Conservation (phyloP, 1,140 invertebrate species). For the Penaeus indicus region DNA sequence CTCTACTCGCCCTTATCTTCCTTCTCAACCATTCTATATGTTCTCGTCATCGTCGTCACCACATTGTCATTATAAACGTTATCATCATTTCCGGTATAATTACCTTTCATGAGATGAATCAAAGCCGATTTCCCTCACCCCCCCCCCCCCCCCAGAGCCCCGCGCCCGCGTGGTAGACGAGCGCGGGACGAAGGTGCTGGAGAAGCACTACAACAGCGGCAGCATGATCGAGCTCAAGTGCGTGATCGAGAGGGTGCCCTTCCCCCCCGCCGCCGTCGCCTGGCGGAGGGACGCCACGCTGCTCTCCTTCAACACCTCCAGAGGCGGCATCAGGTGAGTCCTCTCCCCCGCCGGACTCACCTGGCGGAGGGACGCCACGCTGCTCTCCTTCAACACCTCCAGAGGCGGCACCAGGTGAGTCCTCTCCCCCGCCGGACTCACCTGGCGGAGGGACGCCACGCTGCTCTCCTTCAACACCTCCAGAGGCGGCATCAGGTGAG, state of each 20-base stretch:
- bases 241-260: slow-evolving; percentile 34
- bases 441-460: background rate
- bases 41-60: too few relatives aligned
- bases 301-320: slow-evolving; percentile 48
- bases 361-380: slow-evolving; percentile 13
- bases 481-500: too few relatives aligned
- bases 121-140: background rate
- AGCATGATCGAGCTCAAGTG: slow-evolving; percentile 48
- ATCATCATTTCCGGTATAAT: too few relatives aligned
- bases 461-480: too few relatives aligned
- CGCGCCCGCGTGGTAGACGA: slow-evolving; percentile 50
- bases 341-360: slow-evolving; percentile 44
- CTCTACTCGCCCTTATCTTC: too few relatives aligned
- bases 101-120: too few relatives aligned
- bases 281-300: slow-evolving; percentile 23
- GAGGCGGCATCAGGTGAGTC: slow-evolving; percentile 50
- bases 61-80: too few relatives aligned
- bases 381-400: slow-evolving; percentile 33
- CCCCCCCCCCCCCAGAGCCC: background rate
- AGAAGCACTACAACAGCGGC: slow-evolving; percentile 60
- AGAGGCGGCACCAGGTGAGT: slow-evolving; percentile 48
- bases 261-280: slow-evolving; percentile 49
- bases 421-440: background rate
- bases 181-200: slow-evolving; percentile 37
- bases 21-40: too few relatives aligned